Evolutionary conservation across 2,797 vertebrate genomes (phyloP).

Genomic region (Catamblyrhynchus diadema): DNA sequence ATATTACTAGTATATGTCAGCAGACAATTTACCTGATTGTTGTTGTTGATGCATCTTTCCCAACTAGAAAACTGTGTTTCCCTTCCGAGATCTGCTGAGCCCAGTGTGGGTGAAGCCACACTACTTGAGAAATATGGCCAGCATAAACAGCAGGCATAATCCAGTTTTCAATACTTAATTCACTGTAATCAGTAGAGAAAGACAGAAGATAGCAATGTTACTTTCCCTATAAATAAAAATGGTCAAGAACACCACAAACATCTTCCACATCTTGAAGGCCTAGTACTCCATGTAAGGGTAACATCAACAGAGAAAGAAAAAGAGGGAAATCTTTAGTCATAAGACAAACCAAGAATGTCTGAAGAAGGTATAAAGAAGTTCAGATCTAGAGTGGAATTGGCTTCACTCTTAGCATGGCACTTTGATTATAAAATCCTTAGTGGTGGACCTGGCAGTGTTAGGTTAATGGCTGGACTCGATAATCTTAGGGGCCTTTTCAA

Average conservation of each 20-base stretch:
- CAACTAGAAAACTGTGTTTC: conserved; percentile 74
- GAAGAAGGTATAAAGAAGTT: background rate
- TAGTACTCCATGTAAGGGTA: background rate
- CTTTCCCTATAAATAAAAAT: background rate
- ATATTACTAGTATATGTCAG: background rate
- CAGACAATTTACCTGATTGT: conserved; percentile 76
- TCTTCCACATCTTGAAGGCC: background rate
- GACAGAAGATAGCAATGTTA: background rate
- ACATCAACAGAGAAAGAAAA: background rate
- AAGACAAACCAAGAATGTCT: background rate
- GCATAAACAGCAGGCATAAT: conserved; percentile 97
- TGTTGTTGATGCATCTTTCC: conserved; percentile 79
- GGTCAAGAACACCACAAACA: background rate
- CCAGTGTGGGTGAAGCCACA: conserved; percentile 94
- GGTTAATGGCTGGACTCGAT: background rate
- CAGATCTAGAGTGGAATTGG: background rate
- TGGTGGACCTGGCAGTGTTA: background rate
- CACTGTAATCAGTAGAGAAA: conserved; percentile 70
- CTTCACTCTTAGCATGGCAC: background rate
- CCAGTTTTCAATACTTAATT: conserved; percentile 96
- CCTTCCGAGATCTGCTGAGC: conserved; percentile 79
- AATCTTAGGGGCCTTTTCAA: background rate
- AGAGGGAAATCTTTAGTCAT: background rate
- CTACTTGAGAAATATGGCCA: conserved; percentile 88
- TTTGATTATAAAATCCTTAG: background rate